Percentiles rank a stretch among this genome's conserved stretches.
Evolutionary conservation across 2,888 invertebrate species (phyloP).

Genomic region (Melieria picta): DNA sequence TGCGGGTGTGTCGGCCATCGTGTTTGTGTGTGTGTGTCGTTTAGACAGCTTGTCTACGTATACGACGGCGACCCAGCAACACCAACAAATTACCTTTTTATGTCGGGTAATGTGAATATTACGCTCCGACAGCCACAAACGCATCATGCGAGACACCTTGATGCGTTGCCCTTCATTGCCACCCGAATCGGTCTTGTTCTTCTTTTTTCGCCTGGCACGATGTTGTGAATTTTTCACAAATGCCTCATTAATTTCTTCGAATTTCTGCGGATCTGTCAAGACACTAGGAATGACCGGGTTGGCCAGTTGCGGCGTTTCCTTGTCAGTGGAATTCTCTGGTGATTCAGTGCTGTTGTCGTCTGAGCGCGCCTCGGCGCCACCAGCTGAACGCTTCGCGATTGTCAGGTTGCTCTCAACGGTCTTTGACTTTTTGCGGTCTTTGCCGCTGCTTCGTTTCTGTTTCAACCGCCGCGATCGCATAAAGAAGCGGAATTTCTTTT

Average conservation of each 20-base stretch:
- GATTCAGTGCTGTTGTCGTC: neutral
- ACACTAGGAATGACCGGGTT: no score
- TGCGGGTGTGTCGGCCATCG: no score
- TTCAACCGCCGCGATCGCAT: slow-evolving; percentile 32
- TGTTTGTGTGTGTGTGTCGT: neutral
- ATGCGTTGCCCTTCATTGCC: no score
- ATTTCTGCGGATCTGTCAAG: neutral
- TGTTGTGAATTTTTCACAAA: neutral
- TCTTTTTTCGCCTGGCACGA: neutral
- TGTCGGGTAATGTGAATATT: no score
- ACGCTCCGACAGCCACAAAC: no score
- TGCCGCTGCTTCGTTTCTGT: slow-evolving; percentile 3
- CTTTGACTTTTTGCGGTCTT: slow-evolving; percentile 1
- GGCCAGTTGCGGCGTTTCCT: no score
- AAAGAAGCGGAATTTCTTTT: slow-evolving; percentile 42
- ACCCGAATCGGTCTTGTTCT: neutral
- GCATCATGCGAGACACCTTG: no score
- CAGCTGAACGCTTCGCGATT: neutral
- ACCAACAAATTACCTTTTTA: neutral
- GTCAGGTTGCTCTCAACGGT: neutral
- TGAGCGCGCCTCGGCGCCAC: neutral
- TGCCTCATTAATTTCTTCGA: neutral
- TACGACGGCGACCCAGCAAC: neutral
- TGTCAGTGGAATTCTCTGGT: no score
- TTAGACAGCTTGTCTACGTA: neutral